These are phyloP conservation scores for Papilio elwesi DNA, from an alignment of 2,888 invertebrate species.

Conservation along the genomic window DNA sequence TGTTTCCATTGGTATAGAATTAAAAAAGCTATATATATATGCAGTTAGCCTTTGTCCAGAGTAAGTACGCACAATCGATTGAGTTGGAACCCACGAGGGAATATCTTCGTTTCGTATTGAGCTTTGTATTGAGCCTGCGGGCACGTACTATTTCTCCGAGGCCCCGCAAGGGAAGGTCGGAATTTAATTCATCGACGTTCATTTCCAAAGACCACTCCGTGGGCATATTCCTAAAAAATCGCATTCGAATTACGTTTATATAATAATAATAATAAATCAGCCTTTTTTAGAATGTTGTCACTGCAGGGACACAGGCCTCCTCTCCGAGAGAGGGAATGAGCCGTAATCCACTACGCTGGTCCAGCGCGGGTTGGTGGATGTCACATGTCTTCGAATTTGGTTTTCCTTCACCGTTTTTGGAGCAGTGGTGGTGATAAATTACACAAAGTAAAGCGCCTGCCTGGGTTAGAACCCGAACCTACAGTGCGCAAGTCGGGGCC, in stretches of 20 bases:
- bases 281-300: too few species aligned
- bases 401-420: too few species aligned
- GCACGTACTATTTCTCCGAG: conserved; percentile 33
- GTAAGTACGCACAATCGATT: conserved; percentile 38
- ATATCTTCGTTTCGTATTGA: background rate
- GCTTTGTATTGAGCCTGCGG: conserved; percentile 33
- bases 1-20: conserved; percentile 23
- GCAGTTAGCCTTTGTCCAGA: conserved; percentile 31
- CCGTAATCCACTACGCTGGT: too few species aligned
- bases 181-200: conserved; percentile 16
- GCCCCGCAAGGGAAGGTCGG: background rate
- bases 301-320: too few species aligned
- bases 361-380: too few species aligned
- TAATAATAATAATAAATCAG: too few species aligned
- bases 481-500: too few species aligned
- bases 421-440: too few species aligned
- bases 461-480: too few species aligned
- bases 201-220: conserved; percentile 32
- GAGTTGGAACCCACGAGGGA: conserved; percentile 37
- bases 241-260: background rate
- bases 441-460: too few species aligned
- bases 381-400: too few species aligned
- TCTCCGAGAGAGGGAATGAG: too few species aligned
- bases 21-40: conserved; percentile 24
- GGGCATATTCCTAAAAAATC: conserved; percentile 9